Conservation (phyloP, 2,888 invertebrate species). For the Pammene fasciana region DNA sequence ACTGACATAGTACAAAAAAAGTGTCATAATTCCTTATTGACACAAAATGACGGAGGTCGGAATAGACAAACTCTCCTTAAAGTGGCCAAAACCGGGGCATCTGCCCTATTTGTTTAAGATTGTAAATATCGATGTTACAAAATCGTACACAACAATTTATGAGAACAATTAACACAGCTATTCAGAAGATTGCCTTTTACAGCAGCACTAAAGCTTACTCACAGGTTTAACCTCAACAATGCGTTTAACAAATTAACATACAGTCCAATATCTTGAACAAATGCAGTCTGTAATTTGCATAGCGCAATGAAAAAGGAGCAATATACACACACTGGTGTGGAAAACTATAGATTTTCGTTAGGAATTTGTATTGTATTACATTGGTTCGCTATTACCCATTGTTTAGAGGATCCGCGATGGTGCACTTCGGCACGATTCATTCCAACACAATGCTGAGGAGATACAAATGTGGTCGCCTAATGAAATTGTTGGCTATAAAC, state of each 20-base stretch:
- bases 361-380: conserved; percentile 73
- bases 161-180: conserved; percentile 34
- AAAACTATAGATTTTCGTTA: conserved; percentile 70
- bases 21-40: too few relatives aligned
- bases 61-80: too few relatives aligned
- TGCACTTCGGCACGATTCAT: conserved; percentile 56
- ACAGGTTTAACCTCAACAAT: conserved; percentile 24
- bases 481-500: conserved; percentile 33
- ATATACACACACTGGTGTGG: conserved; percentile 59
- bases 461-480: conserved; percentile 33
- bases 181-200: conserved; percentile 30
- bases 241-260: conserved; percentile 35
- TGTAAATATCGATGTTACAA: conserved; percentile 18
- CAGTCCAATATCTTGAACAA: conserved; percentile 44
- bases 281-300: conserved; percentile 55
- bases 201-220: conserved; percentile 32
- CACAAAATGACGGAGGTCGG: too few relatives aligned
- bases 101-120: conserved; percentile 13
- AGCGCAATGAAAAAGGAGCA: conserved; percentile 57
- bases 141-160: conserved; percentile 16
- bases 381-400: conserved; percentile 59
- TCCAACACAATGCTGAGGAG: conserved; percentile 47
- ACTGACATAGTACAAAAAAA: too few relatives aligned
- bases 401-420: conserved; percentile 56
- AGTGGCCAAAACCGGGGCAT: too few relatives aligned